Conservation (phyloP, 2,113 vertebrate species). For the Siniperca chuatsi region DNA sequence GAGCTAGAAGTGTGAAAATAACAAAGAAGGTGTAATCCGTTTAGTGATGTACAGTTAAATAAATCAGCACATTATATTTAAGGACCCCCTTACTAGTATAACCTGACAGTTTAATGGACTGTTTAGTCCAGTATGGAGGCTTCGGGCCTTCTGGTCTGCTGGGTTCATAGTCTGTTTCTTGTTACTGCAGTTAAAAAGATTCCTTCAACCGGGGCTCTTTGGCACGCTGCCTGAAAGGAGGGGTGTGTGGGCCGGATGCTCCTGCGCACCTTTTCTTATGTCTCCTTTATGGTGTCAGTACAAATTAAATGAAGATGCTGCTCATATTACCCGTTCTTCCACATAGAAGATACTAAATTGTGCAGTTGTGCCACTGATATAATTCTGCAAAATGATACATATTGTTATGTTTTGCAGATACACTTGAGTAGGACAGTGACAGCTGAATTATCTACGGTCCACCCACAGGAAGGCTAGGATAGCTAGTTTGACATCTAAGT, state of each 20-base stretch:
- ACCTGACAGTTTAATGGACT: constrained; percentile 26
- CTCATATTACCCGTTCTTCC: constrained; percentile 20
- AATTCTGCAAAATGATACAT: constrained; percentile 29
- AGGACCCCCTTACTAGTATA: constrained; percentile 53
- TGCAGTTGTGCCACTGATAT: neutral
- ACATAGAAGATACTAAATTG: neutral
- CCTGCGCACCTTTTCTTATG: constrained; percentile 61
- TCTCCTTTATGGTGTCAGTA: constrained; percentile 55
- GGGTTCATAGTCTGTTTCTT: constrained; percentile 86
- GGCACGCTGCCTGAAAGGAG: constrained; percentile 77
- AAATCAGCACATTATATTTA: constrained; percentile 44
- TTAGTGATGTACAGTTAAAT: neutral
- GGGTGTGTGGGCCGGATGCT: constrained; percentile 47
- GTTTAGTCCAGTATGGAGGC: constrained; percentile 33
- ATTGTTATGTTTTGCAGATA: constrained; percentile 18
- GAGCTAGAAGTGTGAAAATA: constrained; percentile 7
- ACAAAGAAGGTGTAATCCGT: neutral
- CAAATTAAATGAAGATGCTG: constrained; percentile 33
- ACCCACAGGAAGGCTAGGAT: neutral
- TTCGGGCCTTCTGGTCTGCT: constrained; percentile 47
- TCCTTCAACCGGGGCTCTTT: constrained; percentile 79
- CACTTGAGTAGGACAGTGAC: constrained; percentile 18
- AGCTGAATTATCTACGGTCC: neutral
- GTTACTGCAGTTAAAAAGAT: constrained; percentile 82
- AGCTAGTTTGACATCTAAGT: constrained; percentile 30